Base-by-base conservation (phyloP, 2,113 vertebrate genomes). In the Callionymus lyra region DNA sequence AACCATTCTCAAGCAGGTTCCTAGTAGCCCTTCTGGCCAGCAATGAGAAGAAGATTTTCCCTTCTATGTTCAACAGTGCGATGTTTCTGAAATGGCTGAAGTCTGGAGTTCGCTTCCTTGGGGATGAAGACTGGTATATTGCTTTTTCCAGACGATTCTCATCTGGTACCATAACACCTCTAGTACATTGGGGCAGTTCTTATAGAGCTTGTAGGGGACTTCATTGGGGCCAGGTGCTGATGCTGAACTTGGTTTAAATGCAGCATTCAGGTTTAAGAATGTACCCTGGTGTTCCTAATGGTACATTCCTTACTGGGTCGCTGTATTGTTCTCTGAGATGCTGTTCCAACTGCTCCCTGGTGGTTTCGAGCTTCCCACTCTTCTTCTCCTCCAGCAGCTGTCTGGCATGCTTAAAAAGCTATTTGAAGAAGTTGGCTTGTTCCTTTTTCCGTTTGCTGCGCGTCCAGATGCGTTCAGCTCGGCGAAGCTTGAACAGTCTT, bases 321-420 rank as follows among this genome's bases (percentile, higher is more conserved):
- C 27, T 34, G 34, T 33, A 34, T 31, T 51, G 46, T 12, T 12
- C 6, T 12, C 6, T 52, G 18, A 52, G 4, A 10, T 46, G n/a
- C 4, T 19, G n/a, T 36, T 39, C 36, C 2, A 45, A 10, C 15
- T 44, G 13, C 9, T 5, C 6, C 12, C 10, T 16, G 3, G 34
- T 31, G 11, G 33, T 37, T 15, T 44, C 34, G 13, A 53, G 41
- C n/a, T 31, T 44, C 10, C 34, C 34, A 10, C 40, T 44, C 31
- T 31, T 49, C 6, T 43, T 49, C 3, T 49, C 45, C 27, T 56
- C 39, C n/a, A 43, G 38, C 39, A 56, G 45, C 15, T 49, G 18
- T 38, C 45, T 56, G 39, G 38, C 21, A n/a, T 42, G 34, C 34
- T 56, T 43, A 12, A 49, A 49, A 14, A 34, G 45, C 6, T 56